phyloP scores from a whole-genome alignment of 2,888 invertebrate genomes.

The Mongoloraphidia duomilia region DNA sequence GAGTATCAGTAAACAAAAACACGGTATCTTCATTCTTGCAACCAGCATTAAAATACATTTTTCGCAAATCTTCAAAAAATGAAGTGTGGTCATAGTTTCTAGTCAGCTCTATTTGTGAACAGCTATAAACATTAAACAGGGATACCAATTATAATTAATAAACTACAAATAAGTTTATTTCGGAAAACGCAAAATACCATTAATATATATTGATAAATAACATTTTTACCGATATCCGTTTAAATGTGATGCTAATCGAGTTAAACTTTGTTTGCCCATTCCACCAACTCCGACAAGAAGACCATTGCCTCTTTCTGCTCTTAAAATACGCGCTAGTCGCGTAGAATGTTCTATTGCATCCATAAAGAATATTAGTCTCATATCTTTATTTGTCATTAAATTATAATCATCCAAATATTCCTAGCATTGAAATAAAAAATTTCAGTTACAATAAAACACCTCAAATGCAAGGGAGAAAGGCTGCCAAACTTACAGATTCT shows the following conservation, averaged over 20 bases:
- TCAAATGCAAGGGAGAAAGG: no score
- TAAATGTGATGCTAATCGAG: constrained; percentile 68
- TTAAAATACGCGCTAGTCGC: constrained; percentile 68
- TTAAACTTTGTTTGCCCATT: constrained; percentile 79
- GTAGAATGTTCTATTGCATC: constrained; percentile 82
- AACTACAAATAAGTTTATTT: neutral
- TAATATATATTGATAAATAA: neutral
- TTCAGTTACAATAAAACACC: no score
- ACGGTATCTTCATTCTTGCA: constrained; percentile 58
- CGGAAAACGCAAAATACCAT: neutral
- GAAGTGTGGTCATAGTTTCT: constrained; percentile 67
- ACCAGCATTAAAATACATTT: constrained; percentile 67
- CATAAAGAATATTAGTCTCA: constrained; percentile 76
- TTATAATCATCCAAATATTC: constrained; percentile 81
- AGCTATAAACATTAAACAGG: constrained; percentile 42
- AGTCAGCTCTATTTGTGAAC: constrained; percentile 76
- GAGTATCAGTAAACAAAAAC: constrained; percentile 79
- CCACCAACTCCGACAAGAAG: constrained; percentile 82
- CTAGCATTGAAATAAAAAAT: constrained; percentile 24
- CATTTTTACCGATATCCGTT: constrained; percentile 35
- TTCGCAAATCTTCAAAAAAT: constrained; percentile 76
- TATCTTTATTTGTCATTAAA: constrained; percentile 57
- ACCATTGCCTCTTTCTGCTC: constrained; percentile 78
- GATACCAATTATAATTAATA: no score
- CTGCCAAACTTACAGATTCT: no score